Conservation (phyloP, 1,140 invertebrate species). For the Drosophila tsacasi region DNA sequence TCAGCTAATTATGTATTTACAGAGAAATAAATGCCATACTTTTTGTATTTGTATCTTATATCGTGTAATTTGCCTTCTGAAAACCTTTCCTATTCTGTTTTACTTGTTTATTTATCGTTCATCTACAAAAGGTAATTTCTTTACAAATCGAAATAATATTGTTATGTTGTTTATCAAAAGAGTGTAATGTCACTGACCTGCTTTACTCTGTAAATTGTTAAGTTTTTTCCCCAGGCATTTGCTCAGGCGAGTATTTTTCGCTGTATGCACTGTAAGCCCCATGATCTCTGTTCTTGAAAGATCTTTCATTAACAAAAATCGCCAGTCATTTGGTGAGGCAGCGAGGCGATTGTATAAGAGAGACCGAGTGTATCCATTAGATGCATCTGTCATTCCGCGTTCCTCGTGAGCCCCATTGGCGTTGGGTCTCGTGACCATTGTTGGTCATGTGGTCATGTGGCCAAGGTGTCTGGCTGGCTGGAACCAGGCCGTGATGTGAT, state of each 20-base stretch:
- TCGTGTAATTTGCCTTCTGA: no score
- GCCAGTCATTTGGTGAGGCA: constrained; percentile 9
- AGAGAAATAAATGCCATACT: no score
- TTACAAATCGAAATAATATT: no score
- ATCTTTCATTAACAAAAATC: constrained; percentile 36
- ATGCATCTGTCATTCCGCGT: constrained; percentile 25
- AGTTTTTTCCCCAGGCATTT: not conserved
- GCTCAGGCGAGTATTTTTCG: not conserved
- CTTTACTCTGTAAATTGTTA: constrained; percentile 5
- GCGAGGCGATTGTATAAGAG: constrained; percentile 22
- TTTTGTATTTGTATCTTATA: no score
- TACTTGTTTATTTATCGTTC: no score
- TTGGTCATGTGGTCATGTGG: constrained; percentile 40
- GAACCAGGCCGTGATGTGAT: constrained; percentile 10
- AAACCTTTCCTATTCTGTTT: no score
- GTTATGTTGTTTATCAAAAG: not conserved
- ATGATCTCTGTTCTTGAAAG: constrained; percentile 25
- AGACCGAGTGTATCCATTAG: constrained; percentile 23
- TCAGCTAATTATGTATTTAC: no score
- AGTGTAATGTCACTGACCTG: constrained; percentile 16
- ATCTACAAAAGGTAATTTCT: not conserved
- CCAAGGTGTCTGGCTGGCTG: constrained; percentile 15
- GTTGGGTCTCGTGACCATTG: constrained; percentile 27
- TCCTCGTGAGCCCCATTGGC: constrained; percentile 17
- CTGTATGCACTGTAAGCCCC: not conserved